Evolutionary conservation across 2,888 invertebrate species (phyloP).

Genomic region (Drosophila villosipedis): DNA sequence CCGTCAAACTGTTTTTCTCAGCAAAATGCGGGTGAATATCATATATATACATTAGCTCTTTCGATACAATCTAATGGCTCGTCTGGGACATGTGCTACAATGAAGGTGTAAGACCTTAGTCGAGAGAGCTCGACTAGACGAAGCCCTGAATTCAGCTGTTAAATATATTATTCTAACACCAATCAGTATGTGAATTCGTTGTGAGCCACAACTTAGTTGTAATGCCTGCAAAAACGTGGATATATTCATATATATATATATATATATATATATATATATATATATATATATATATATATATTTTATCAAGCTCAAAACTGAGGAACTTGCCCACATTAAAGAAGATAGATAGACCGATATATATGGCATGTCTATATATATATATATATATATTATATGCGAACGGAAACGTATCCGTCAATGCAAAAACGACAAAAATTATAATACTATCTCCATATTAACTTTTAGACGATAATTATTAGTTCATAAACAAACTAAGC

Average conservation of each 20-base stretch:
- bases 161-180: background rate
- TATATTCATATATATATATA: background rate
- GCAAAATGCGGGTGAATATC: slow-evolving; percentile 1
- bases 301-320: background rate
- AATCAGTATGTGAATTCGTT: background rate
- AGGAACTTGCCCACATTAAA: background rate
- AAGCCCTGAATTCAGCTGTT: background rate
- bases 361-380: background rate
- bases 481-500: background rate
- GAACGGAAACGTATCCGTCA: background rate
- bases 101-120: background rate
- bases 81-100: background rate
- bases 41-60: background rate
- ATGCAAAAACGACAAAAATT: background rate
- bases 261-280: background rate
- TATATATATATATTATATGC: no score
- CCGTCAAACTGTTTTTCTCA: background rate
- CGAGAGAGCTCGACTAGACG: background rate
- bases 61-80: slow-evolving; percentile 2
- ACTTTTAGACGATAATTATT: background rate
- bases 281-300: no score
- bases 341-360: background rate
- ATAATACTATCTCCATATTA: background rate
- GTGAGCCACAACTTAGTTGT: background rate
- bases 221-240: background rate